Evolutionary conservation across 2,888 invertebrate genomes (phyloP).

Genomic region (Amphipoea oculea): DNA sequence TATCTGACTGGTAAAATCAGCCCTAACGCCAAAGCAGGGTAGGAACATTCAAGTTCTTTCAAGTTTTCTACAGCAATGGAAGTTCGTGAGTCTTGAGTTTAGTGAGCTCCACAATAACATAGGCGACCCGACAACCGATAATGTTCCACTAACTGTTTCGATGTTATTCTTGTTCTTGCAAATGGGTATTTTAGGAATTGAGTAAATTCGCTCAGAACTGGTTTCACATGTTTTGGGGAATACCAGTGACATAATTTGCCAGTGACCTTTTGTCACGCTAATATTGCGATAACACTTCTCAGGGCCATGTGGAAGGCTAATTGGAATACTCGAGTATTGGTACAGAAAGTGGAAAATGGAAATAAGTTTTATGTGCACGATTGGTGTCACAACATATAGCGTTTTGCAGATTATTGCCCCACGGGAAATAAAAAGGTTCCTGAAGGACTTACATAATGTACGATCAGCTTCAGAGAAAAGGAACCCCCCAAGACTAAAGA

Average conservation of each 20-base stretch:
- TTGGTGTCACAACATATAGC: neutral
- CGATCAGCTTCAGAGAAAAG: no score
- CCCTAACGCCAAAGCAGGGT: neutral
- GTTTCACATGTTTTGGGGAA: conserved; percentile 5
- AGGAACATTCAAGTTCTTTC: neutral
- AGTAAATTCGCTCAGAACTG: neutral
- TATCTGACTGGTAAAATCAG: no score
- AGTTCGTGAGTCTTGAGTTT: neutral
- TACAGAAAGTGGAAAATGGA: neutral
- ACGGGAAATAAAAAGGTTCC: neutral
- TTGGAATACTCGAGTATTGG: neutral
- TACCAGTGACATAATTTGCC: neutral
- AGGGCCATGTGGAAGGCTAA: conserved; percentile 4
- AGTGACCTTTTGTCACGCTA: conserved; percentile 11
- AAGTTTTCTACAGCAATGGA: neutral
- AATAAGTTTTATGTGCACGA: neutral
- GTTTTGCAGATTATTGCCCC: neutral
- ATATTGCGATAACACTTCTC: conserved; percentile 22
- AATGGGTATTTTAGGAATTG: conserved; percentile 16
- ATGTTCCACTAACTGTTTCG: neutral
- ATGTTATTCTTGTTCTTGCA: neutral
- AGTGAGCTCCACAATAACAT: neutral
- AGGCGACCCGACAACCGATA: neutral
- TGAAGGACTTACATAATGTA: neutral
- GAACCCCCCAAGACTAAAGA: no score